Base-by-base conservation (phyloP, 2,113 vertebrate genomes). In the Psettodes erumei region DNA sequence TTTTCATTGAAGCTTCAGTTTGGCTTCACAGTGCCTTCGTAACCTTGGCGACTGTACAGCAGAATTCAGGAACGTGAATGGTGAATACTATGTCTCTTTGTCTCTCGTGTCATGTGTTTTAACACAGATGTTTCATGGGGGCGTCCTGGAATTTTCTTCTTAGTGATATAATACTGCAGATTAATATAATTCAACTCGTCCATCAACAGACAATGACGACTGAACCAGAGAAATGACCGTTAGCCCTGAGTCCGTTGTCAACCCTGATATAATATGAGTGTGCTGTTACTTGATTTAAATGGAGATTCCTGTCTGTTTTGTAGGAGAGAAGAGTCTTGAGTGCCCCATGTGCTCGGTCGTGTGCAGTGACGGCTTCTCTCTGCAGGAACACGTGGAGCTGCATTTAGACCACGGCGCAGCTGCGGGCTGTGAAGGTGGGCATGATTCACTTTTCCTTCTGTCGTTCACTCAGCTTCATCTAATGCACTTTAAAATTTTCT, bases 371-470 rank as follows among this genome's bases (percentile, higher is more conserved):
- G 90, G 93, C 79, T 76, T 77, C 71, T 90, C 95, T 63, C 94
- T 98, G 28, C 93, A 97, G 79, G 95, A 96, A 70, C 97, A 98
- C 0, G 96, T 98, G 68, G 94, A 97, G 48, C 92, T 96, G 27
- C 97, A 98, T 86, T 92, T 98, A 67, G 93, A 96, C 59, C 92
- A 94, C 18, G 86, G 65, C 27, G 47, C 88, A 15, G 67, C 63
- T 16, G 35, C 10, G 10, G 42, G 15, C 54, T 23, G 42, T 53
- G 51, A 71, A 71, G 77, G 82, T 85, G 58, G 7, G 30, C 4
- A 9, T 1, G 30, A 2, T 19, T 27, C 33, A 61, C 1, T 53
- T 23, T 6, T 12, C 1, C 5, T 2, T 45, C 0, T 3, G 30
- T 42, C 3, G 53, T 33, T 30, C 42, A 33, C 30, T 28, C 9